Percentiles rank a stretch among this genome's conserved stretches.
phyloP scores from a whole-genome alignment of 2,888 invertebrate species.

The Prosopocoilus inquinatus region DNA sequence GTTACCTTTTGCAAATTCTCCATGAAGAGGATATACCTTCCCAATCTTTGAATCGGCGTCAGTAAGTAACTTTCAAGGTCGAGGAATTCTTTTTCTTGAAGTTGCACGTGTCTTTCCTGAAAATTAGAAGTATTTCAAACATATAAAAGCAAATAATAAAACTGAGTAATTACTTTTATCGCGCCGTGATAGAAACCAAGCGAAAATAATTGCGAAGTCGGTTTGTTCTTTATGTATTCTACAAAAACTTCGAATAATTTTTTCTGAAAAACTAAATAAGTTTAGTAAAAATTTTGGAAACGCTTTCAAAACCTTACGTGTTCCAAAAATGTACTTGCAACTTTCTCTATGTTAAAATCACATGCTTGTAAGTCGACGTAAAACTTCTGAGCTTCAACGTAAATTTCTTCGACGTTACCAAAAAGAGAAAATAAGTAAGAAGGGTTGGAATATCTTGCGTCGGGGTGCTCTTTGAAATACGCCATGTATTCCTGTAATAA shows the following conservation, averaged over 20 bases:
- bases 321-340: conserved; percentile 36
- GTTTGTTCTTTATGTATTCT: conserved; percentile 14
- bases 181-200: too few relatives aligned
- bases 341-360: conserved; percentile 27
- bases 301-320: conserved; percentile 31
- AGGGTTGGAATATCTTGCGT: not conserved
- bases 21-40: conserved; percentile 41
- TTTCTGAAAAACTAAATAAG: conserved; percentile 5
- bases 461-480: conserved; percentile 6
- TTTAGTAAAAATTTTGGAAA: not conserved
- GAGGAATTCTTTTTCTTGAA: conserved; percentile 32
- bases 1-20: conserved; percentile 28
- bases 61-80: conserved; percentile 37
- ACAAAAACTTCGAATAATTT: conserved; percentile 11
- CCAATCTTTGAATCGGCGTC: conserved; percentile 43
- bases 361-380: conserved; percentile 31
- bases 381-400: conserved; percentile 33
- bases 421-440: conserved; percentile 27
- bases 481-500: conserved; percentile 13
- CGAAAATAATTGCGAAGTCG: conserved; percentile 1
- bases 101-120: conserved; percentile 49
- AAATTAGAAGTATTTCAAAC: conserved; percentile 16
- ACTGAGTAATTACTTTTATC: not conserved
- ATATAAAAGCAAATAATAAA: not conserved
- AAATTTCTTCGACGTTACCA: conserved; percentile 39